Evolutionary conservation across 1,140 invertebrate genomes (phyloP), one percentile per base, ranked within the genome.

Genomic region (Drosophila chauvacae): DNA sequence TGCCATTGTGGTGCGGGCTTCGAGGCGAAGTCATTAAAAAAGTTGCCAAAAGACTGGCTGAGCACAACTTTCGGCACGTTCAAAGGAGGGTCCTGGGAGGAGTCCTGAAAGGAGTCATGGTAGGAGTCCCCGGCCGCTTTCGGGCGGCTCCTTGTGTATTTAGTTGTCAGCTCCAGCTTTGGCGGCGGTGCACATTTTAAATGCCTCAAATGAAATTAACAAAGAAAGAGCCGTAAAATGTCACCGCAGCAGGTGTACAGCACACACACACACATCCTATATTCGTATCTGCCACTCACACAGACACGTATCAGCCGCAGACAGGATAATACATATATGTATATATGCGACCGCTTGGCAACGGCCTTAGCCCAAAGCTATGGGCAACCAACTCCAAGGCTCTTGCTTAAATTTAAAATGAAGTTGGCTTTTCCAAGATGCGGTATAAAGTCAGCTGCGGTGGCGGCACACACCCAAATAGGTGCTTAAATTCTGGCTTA

Each of bases 171-270:
- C 80, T 53, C 51, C 84, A 88, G 84, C 69, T 44, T 72, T 64
- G 81, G 84, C 73, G 51, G 77, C 69, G 84, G 68, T 75, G 77
- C 77, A 84, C 80, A 90, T 81, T 88, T 88, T 88, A 90, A 88
- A 88, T 84, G 84, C 80, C 70, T 84, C 85, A 88, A 88, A 88
- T 81, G 85, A 88, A 88, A 88, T 88, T 88, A 88, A 88, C 84
- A 88, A 88, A 88, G 84, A 88, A 80, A 83, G 81, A 88, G 84
- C 80, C 72, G 80, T 88, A 88, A 88, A 88, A 84, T 90, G 84
- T 88, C 84, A 84, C 85, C 80, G 18, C 85, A 88, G 84, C 80
- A 88, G 84, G 84, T 87, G 77, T 78, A 70, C 20, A 53, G 18
- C 13, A 10, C 51, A 35, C 42, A 62, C 10, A 57, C 18, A 51